These are phyloP conservation scores for Sussaba pulchella DNA, from an alignment of 2,888 invertebrate species.

Conservation along the genomic window DNA sequence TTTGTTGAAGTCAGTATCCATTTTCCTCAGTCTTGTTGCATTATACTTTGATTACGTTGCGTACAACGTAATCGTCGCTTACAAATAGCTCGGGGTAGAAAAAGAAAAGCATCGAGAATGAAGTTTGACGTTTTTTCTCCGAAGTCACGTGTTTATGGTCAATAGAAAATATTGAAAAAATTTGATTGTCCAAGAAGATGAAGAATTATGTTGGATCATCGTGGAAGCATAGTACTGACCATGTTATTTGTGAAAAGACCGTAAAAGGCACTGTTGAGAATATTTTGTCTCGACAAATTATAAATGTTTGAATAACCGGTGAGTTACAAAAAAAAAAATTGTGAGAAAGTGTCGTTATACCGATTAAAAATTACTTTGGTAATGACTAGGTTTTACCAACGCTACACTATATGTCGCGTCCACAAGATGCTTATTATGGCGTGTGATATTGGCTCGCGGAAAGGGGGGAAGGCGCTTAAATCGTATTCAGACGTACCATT, in stretches of 20 bases:
- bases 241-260: constrained; percentile 28
- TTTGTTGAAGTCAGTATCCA: constrained; percentile 66
- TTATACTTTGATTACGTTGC: constrained; percentile 29
- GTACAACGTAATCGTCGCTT: constrained; percentile 21
- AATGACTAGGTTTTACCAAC: constrained; percentile 83
- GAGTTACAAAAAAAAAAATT: constrained; percentile 20
- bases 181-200: constrained; percentile 28
- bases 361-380: constrained; percentile 81
- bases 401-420: constrained; percentile 71
- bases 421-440: constrained; percentile 65
- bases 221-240: constrained; percentile 51
- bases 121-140: constrained; percentile 10
- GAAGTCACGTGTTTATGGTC: neutral
- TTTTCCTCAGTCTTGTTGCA: constrained; percentile 75
- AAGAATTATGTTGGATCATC: neutral
- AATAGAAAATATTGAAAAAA: neutral
- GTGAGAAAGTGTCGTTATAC: constrained; percentile 65
- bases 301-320: too few relatives aligned
- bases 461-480: constrained; percentile 36
- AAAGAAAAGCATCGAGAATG: constrained; percentile 4
- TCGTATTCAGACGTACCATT: constrained; percentile 57
- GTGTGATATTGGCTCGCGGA: constrained; percentile 62
- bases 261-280: constrained; percentile 56
- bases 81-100: constrained; percentile 17
- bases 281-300: constrained; percentile 45